Base-by-base conservation (phyloP, 2,888 invertebrate genomes). In the Scaptomyza flava region DNA sequence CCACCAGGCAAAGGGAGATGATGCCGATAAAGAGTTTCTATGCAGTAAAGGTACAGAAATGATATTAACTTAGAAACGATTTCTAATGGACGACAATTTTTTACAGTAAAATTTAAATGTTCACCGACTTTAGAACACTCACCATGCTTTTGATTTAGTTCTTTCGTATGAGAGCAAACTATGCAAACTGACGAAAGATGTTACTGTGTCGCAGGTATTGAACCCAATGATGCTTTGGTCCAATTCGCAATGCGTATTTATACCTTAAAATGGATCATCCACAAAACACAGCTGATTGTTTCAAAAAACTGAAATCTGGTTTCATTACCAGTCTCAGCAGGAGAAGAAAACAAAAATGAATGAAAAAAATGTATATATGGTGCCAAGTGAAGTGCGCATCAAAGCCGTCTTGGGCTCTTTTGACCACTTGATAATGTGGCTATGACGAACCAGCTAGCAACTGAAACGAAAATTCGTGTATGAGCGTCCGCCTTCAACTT, bases 21-120 rank as follows among this genome's bases (percentile, higher is more conserved):
- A 73, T 70, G 57, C 79, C 72, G 51, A 86, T 62, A 54, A 90
- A 81, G 20, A 90, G 66, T 89, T 90, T 91, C 91, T 91, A 38
- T 5, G 5, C 30, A n/a, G 27, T 31, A 17, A 17, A 45, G 48
- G 5, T 41, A 30, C 12, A 45, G 7, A 14, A 6, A 17, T 17
- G 17, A 17, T 17, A 17, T 17, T 17, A 17, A 17, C 17, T 17
- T 17, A 17, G 1, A 17, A 17, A 17, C 17, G 17, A 17, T 17
- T 17, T 17, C 17, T 17, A 17, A 17, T 17, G 17, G 17, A 17
- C 17, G 1, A 17, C 17, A 17, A 17, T 17, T 17, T 17, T 17
- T 17, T 17, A 1, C 17, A 17, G 17, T 17, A 1, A 17, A 17
- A 17, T 17, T 17, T 17, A 17, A 17, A 1, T 17, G 17, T 17